A percentile compares a stretch with the other conserved stretches of the same genome.
phyloP scores from a whole-genome alignment of 2,888 invertebrate species.

The Machimus atricapillus region DNA sequence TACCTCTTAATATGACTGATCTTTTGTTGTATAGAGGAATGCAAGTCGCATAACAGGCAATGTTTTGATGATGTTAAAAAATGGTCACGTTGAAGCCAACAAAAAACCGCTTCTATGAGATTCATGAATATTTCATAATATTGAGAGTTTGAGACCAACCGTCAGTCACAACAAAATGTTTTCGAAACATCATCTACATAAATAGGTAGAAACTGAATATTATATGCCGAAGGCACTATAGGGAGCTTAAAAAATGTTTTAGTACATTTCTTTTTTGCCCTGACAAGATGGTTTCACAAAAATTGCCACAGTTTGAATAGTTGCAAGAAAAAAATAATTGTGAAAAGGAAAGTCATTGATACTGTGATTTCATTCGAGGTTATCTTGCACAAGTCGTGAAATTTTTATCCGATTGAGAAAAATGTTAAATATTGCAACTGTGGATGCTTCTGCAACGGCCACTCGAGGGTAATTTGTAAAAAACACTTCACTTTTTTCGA shows the following conservation, averaged over 20 bases:
- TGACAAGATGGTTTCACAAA: background rate
- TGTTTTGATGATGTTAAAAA: background rate
- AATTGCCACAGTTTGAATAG: background rate
- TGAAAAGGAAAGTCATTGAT: background rate
- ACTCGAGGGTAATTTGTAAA: background rate
- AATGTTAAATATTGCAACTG: background rate
- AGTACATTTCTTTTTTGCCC: background rate
- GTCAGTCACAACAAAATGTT: background rate
- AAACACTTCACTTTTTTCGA: background rate
- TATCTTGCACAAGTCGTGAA: background rate
- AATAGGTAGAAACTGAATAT: background rate
- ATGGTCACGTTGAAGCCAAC: background rate
- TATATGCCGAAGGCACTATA: background rate
- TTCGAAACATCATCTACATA: background rate
- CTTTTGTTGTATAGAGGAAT: background rate
- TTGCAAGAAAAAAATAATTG: background rate
- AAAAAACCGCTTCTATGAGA: background rate
- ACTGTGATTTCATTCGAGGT: background rate
- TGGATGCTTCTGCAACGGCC: background rate
- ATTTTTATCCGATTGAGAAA: background rate
- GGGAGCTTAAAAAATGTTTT: background rate
- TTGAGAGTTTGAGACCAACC: no score
- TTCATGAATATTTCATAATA: slow-evolving; percentile 11
- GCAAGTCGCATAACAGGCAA: background rate
- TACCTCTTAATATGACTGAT: background rate